These are phyloP conservation scores for Melanchra persicariae DNA, from an alignment of 2,888 invertebrate genomes.

Conservation along the genomic window DNA sequence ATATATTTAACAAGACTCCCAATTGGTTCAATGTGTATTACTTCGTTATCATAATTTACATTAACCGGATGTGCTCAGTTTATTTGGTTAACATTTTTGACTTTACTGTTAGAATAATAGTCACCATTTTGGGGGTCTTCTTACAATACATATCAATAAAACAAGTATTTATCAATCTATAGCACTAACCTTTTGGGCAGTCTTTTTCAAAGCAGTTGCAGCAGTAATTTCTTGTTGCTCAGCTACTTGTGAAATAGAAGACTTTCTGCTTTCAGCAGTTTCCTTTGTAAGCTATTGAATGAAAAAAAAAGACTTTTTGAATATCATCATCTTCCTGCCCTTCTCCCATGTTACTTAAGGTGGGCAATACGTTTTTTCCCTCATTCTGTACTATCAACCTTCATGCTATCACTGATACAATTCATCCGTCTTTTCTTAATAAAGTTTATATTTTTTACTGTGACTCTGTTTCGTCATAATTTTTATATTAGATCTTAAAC, in stretches of 20 bases:
- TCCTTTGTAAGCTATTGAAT: constrained; percentile 83
- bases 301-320: constrained; percentile 12
- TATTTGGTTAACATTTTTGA: neutral
- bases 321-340: too few species aligned
- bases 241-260: constrained; percentile 83
- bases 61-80: neutral
- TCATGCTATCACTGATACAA: too few species aligned
- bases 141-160: constrained; percentile 12
- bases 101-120: neutral
- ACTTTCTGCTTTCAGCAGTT: constrained; percentile 88
- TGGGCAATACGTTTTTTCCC: too few species aligned
- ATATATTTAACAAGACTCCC: constrained; percentile 30
- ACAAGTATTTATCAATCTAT: neutral
- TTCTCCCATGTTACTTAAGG: too few species aligned
- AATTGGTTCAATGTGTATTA: neutral
- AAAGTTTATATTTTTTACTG: too few species aligned
- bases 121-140: neutral
- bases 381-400: too few species aligned
- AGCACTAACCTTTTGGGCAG: constrained; percentile 81
- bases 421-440: too few species aligned
- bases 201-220: constrained; percentile 78
- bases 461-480: neutral
- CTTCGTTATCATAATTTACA: neutral
- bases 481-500: neutral
- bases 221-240: constrained; percentile 82